phyloP scores from a whole-genome alignment of 2,888 invertebrate species.

The Pinctada fucata region DNA sequence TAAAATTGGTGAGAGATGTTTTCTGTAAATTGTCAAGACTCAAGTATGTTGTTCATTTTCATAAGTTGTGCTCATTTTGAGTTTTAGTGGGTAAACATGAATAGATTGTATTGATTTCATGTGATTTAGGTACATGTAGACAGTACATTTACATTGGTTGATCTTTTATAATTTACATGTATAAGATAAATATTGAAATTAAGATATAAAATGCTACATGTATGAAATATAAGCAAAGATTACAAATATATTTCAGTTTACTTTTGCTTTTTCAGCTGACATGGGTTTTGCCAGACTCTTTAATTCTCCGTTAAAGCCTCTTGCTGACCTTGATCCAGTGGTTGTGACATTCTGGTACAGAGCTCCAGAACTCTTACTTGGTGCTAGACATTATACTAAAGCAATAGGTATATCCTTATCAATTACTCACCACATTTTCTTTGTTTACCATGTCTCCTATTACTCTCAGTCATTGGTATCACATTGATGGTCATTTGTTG shows the following conservation, averaged over 20 bases:
- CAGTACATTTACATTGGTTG: not conserved
- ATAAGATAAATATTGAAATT: not conserved
- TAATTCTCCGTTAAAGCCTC: constrained; percentile 96
- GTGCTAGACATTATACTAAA: constrained; percentile 96
- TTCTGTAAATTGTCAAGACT: constrained; percentile 2
- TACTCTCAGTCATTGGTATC: too few relatives aligned
- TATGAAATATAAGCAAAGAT: too few relatives aligned
- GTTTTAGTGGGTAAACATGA: too few relatives aligned
- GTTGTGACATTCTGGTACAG: constrained; percentile 99
- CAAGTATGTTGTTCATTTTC: too few relatives aligned
- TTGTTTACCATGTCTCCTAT: too few relatives aligned
- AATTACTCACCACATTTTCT: too few relatives aligned
- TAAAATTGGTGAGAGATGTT: constrained; percentile 83
- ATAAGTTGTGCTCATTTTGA: too few relatives aligned
- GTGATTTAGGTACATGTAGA: not conserved
- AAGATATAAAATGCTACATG: not conserved
- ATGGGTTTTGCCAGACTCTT: constrained; percentile 99
- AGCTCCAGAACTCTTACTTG: constrained; percentile 95
- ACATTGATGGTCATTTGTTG: too few relatives aligned
- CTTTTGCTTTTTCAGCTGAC: constrained; percentile 83
- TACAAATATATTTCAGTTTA: too few relatives aligned
- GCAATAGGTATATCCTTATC: constrained; percentile 86
- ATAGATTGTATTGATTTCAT: too few relatives aligned
- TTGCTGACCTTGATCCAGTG: constrained; percentile 98
- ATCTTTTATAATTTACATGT: not conserved